A percentile compares a stretch with the other conserved stretches of the same genome.
phyloP scores from a whole-genome alignment of 2,888 invertebrate genomes.

The Thymelicus acteon region DNA sequence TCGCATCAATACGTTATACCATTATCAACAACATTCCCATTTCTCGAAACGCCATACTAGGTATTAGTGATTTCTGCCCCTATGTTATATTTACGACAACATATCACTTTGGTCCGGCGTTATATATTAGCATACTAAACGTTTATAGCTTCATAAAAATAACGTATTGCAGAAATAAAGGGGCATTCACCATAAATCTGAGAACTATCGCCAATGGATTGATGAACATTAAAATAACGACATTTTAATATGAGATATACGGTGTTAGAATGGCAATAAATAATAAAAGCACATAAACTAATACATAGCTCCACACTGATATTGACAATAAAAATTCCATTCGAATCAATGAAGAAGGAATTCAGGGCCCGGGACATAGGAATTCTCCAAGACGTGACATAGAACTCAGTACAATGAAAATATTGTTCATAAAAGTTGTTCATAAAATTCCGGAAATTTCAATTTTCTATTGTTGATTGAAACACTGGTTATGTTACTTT shows the following conservation, averaged over 20 bases:
- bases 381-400: constrained; percentile 24
- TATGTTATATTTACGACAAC: constrained; percentile 25
- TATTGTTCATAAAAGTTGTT: background rate
- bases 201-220: constrained; percentile 31
- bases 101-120: constrained; percentile 28
- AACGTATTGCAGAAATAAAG: constrained; percentile 35
- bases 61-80: constrained; percentile 18
- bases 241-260: constrained; percentile 30
- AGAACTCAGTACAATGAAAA: constrained; percentile 23
- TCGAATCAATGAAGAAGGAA: constrained; percentile 51
- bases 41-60: background rate
- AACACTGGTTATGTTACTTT: background rate
- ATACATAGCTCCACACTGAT: constrained; percentile 55
- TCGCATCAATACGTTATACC: no score
- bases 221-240: constrained; percentile 35
- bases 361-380: constrained; percentile 37
- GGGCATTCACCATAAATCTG: constrained; percentile 29
- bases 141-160: constrained; percentile 37
- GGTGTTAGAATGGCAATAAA: constrained; percentile 39
- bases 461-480: background rate
- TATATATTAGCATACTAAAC: constrained; percentile 37
- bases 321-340: constrained; percentile 75
- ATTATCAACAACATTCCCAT: background rate
- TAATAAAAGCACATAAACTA: constrained; percentile 45
- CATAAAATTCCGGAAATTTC: background rate